Conservation (phyloP, 1,140 invertebrate species). For the Drosophila pachea region DNA sequence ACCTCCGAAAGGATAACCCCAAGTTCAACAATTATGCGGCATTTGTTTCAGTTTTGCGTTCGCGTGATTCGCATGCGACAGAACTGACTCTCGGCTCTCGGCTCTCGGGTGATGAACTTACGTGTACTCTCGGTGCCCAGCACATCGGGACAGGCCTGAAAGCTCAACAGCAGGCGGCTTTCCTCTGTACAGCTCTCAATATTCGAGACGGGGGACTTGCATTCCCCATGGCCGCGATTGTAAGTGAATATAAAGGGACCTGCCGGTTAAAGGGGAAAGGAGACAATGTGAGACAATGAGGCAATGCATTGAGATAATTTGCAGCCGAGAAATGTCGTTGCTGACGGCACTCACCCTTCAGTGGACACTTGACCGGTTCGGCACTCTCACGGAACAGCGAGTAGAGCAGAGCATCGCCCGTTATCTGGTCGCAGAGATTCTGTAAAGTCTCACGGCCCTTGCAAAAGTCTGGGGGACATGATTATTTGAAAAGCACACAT, state of each 20-base stretch:
- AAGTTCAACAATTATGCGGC: too few species aligned
- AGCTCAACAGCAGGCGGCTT: conserved; percentile 89
- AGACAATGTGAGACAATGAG: neutral
- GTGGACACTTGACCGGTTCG: conserved; percentile 88
- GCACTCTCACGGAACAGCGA: conserved; percentile 93
- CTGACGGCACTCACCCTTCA: conserved; percentile 81
- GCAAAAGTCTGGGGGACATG: conserved; percentile 86
- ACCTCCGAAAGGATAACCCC: too few species aligned
- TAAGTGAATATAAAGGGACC: conserved; percentile 81
- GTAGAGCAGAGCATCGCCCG: conserved; percentile 91
- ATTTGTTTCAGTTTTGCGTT: too few species aligned
- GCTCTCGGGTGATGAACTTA: conserved; percentile 70
- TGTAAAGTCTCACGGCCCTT: conserved; percentile 86
- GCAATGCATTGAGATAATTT: conserved; percentile 20
- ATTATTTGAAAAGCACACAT: conserved; percentile 78
- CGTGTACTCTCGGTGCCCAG: conserved; percentile 90
- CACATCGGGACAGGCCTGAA: conserved; percentile 95
- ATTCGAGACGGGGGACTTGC: conserved; percentile 88
- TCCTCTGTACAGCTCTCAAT: conserved; percentile 95
- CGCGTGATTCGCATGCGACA: neutral
- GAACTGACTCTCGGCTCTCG: too few species aligned
- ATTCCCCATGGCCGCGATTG: conserved; percentile 89
- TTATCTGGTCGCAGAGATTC: conserved; percentile 90
- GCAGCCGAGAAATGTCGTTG: neutral
- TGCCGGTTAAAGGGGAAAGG: conserved; percentile 25